Percentiles rank a stretch among this genome's conserved stretches.
phyloP scores from a whole-genome alignment of 2,888 invertebrate species.

The Mongoloraphidia duomilia region DNA sequence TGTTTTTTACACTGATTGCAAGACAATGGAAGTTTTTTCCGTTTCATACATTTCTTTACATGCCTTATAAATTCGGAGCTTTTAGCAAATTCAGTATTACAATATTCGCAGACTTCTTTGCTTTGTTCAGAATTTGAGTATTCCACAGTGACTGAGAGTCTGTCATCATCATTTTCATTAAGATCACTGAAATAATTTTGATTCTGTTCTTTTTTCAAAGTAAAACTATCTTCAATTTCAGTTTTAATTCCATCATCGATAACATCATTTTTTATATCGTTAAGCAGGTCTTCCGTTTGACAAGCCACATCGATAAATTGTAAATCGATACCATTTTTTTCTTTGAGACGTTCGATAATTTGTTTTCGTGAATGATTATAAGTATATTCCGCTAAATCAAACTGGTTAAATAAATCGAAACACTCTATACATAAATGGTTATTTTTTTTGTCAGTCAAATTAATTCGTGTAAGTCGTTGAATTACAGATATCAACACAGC shows the following conservation, averaged over 20 bases:
- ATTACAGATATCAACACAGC: slow-evolving; percentile 13
- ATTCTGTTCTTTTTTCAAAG: not conserved
- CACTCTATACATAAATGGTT: slow-evolving; percentile 14
- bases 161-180: slow-evolving; percentile 5
- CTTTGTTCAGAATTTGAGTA: too few species aligned
- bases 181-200: not conserved
- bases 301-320: slow-evolving; percentile 12
- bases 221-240: slow-evolving; percentile 7
- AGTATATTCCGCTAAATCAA: slow-evolving; percentile 14
- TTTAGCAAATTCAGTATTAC: too few species aligned
- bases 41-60: slow-evolving; percentile 1
- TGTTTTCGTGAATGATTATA: slow-evolving; percentile 10
- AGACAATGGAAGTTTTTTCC: slow-evolving; percentile 1
- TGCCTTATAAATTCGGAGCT: not conserved
- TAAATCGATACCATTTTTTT: slow-evolving; percentile 8
- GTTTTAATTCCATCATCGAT: slow-evolving; percentile 7
- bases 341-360: slow-evolving; percentile 11
- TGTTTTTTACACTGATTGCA: slow-evolving; percentile 7
- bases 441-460: not conserved
- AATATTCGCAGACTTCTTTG: too few species aligned
- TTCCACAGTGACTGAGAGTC: not conserved
- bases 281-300: slow-evolving; percentile 12
- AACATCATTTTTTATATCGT: slow-evolving; percentile 2
- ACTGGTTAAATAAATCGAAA: slow-evolving; percentile 14
- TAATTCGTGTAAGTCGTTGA: slow-evolving; percentile 10